phyloP scores from a whole-genome alignment of 2,113 vertebrate species.

The Salminus brasiliensis region DNA sequence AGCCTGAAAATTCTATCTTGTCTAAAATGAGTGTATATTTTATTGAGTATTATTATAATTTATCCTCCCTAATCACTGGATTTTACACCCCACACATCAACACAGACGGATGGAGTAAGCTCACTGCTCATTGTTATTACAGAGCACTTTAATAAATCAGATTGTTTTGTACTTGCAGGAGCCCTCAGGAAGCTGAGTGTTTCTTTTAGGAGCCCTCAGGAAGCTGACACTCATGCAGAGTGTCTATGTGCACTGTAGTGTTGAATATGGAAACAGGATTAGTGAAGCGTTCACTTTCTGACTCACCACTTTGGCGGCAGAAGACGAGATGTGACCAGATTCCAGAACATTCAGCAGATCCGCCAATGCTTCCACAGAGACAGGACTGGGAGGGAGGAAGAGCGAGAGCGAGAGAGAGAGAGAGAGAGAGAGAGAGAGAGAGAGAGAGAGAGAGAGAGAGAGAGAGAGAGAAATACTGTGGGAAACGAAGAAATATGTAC shows the following conservation, averaged over 20 bases:
- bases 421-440: neutral
- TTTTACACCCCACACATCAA: neutral
- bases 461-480: neutral
- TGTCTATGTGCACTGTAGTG: neutral
- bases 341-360: conserved; percentile 88
- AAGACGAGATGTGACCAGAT: conserved; percentile 81
- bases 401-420: conserved; percentile 4
- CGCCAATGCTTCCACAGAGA: conserved; percentile 80
- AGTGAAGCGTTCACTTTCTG: conserved; percentile 6
- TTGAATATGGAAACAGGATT: neutral
- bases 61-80: no score
- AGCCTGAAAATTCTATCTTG: no score
- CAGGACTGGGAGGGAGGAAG: no score
- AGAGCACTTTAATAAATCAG: neutral
- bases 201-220: no score
- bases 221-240: no score
- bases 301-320: conserved; percentile 86
- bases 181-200: neutral
- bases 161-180: neutral
- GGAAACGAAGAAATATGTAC: neutral
- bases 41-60: no score
- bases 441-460: conserved; percentile 49
- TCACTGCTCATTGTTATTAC: neutral
- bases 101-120: neutral
- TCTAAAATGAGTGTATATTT: no score